phyloP scores from a whole-genome alignment of 2,888 invertebrate genomes.

The Dryobotodes eremita region DNA sequence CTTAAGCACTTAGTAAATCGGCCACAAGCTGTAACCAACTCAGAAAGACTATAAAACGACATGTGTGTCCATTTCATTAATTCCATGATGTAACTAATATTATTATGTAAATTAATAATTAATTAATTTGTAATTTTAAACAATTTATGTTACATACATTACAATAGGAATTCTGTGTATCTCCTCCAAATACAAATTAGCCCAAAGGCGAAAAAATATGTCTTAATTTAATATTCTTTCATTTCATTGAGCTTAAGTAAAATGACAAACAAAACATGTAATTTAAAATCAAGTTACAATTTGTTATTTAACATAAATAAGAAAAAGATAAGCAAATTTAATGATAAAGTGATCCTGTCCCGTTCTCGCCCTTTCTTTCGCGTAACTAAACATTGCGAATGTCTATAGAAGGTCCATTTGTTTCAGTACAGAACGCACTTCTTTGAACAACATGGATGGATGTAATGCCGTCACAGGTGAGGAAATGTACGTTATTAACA shows the following conservation, averaged over 20 bases:
- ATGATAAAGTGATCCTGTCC: not conserved
- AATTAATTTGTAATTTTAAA: not conserved
- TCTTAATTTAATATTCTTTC: not conserved
- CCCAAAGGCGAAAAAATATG: not conserved
- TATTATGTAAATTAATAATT: not conserved
- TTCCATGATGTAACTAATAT: constrained; percentile 6
- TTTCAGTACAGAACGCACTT: constrained; percentile 89
- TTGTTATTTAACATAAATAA: not conserved
- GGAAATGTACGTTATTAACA: constrained; percentile 29
- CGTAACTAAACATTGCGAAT: constrained; percentile 34
- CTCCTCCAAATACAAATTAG: not conserved
- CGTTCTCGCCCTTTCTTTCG: not conserved
- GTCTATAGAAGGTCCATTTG: constrained; percentile 80
- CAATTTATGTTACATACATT: not conserved
- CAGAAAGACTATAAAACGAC: not conserved
- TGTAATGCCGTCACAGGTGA: constrained; percentile 83
- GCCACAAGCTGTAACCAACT: not conserved
- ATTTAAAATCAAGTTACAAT: not conserved
- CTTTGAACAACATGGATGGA: constrained; percentile 90
- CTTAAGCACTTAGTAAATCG: not conserved
- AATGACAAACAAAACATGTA: not conserved
- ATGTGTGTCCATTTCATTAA: not conserved
- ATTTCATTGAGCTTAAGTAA: not conserved
- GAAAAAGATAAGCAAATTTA: not conserved
- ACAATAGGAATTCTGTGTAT: not conserved